These are phyloP conservation scores for Pristionchus fissidentatus DNA, from an alignment of 2,888 invertebrate genomes.

Conservation along the genomic window DNA sequence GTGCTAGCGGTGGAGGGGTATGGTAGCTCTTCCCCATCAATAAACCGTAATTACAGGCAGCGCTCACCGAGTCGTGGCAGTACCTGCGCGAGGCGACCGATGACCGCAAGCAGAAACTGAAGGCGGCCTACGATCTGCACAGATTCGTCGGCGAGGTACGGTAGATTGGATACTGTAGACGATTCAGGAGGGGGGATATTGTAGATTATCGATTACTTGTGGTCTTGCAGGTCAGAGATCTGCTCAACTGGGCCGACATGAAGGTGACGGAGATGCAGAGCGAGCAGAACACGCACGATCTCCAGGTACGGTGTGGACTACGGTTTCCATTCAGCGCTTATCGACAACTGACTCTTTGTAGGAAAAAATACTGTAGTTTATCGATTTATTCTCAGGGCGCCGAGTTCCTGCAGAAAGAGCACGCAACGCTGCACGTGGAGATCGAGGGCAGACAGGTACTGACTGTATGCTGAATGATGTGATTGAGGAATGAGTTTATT, in stretches of 20 bases:
- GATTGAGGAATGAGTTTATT: too few relatives aligned
- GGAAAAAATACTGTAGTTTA: neutral
- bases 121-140: constrained; percentile 90
- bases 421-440: constrained; percentile 86
- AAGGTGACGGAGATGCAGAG: constrained; percentile 86
- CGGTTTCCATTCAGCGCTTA: neutral
- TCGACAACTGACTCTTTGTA: neutral
- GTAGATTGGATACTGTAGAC: neutral
- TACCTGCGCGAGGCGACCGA: constrained; percentile 84
- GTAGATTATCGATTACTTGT: too few relatives aligned
- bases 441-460: constrained; percentile 85
- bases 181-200: too few relatives aligned
- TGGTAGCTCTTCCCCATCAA: neutral
- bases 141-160: constrained; percentile 86
- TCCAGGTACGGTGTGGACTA: constrained; percentile 57
- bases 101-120: constrained; percentile 85
- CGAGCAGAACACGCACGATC: constrained; percentile 85
- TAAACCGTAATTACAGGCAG: constrained; percentile 77
- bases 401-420: constrained; percentile 83
- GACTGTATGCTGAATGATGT: neutral
- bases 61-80: constrained; percentile 90
- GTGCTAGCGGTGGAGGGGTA: too few relatives aligned
- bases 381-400: constrained; percentile 55
- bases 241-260: constrained; percentile 89
- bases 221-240: constrained; percentile 87